phyloP scores from a whole-genome alignment of 2,797 vertebrate species.

The Hirundo rustica region DNA sequence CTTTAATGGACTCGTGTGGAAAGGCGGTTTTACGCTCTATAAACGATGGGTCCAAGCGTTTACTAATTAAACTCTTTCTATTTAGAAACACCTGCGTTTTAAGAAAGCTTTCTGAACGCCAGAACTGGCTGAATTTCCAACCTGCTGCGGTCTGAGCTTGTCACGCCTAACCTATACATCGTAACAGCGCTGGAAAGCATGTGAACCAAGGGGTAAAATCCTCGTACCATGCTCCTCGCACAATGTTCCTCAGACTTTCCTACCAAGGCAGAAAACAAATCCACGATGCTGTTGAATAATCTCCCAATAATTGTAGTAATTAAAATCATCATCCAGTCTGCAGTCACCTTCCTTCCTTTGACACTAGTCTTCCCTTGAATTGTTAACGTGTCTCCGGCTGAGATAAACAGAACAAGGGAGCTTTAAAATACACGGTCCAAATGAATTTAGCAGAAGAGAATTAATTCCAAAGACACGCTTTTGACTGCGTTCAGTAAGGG shows the following conservation, averaged over 20 bases:
- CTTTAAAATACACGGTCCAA: constrained; percentile 52
- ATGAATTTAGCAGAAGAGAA: constrained; percentile 24
- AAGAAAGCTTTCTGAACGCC: not conserved
- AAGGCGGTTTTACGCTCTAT: constrained; percentile 8
- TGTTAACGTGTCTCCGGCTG: constrained; percentile 70
- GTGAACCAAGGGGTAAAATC: constrained; percentile 16
- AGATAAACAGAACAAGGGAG: constrained; percentile 66
- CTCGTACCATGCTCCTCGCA: not conserved
- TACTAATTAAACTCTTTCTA: constrained; percentile 19
- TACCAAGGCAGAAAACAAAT: constrained; percentile 72
- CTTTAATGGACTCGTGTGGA: not conserved
- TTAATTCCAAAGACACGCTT: constrained; percentile 6
- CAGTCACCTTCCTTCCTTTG: constrained; percentile 78
- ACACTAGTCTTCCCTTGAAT: constrained; percentile 74
- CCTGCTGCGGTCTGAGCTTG: constrained; percentile 32
- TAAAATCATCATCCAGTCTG: constrained; percentile 80
- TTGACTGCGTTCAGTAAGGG: not conserved
- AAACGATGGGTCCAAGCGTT: constrained; percentile 18
- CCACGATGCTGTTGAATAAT: constrained; percentile 76
- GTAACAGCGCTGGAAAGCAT: not conserved
- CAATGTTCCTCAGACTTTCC: constrained; percentile 47
- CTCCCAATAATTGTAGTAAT: constrained; percentile 81
- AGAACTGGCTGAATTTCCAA: not conserved
- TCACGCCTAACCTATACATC: not conserved
- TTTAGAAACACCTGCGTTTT: constrained; percentile 14